Conservation (phyloP, 2,797 vertebrate genomes). For the Ceyx erithaca region DNA sequence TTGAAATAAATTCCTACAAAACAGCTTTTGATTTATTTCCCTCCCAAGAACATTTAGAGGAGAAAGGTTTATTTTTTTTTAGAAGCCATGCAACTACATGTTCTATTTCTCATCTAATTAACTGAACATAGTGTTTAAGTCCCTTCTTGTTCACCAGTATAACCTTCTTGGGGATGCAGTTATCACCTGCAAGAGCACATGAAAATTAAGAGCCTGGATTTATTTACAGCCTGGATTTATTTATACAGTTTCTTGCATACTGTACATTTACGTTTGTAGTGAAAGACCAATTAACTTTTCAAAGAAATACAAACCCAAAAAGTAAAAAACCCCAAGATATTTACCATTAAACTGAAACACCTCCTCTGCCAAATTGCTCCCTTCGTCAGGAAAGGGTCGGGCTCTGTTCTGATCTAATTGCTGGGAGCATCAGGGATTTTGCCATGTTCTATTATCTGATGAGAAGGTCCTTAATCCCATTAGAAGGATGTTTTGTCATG, state of each 20-base stretch:
- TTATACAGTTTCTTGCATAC: not conserved
- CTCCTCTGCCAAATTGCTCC: conserved; percentile 51
- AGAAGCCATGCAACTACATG: not conserved
- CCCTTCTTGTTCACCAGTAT: not conserved
- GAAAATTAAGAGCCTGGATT: conserved; percentile 9
- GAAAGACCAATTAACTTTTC: not conserved
- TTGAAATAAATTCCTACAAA: not conserved
- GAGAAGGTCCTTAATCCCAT: conserved; percentile 82
- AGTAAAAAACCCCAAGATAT: not conserved
- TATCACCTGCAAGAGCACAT: not conserved
- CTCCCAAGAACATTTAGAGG: not conserved
- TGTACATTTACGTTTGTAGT: not conserved
- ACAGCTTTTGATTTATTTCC: not conserved
- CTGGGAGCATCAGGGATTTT: conserved; percentile 70
- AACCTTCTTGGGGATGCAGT: not conserved
- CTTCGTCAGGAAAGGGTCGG: conserved; percentile 44
- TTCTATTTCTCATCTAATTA: not conserved
- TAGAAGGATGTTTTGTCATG: conserved; percentile 70
- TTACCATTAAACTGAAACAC: conserved; percentile 72
- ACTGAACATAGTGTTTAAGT: not conserved
- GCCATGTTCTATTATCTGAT: conserved; percentile 75
- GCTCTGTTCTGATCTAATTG: conserved; percentile 69
- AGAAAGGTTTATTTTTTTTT: not conserved
- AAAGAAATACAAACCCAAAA: not conserved
- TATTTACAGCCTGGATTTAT: conserved; percentile 16